phyloP scores from a whole-genome alignment of 2,113 vertebrate species.

The Pelecanoides urinatrix region DNA sequence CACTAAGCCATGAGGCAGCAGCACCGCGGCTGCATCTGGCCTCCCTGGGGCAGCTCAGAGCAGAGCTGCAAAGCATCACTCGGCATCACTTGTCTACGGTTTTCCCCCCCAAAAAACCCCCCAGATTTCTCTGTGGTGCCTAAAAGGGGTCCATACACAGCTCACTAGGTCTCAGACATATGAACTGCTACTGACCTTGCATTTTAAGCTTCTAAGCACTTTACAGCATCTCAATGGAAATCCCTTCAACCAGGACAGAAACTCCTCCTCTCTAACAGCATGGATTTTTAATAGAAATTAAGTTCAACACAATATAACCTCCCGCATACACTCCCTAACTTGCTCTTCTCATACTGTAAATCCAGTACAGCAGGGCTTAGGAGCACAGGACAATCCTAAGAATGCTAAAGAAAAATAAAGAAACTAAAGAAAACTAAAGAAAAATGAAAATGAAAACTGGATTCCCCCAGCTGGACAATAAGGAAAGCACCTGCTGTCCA shows the following conservation, averaged over 20 bases:
- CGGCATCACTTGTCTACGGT: fast-evolving
- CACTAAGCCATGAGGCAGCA: neutral
- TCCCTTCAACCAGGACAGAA: neutral
- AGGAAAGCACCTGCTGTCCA: neutral
- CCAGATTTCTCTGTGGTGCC: neutral
- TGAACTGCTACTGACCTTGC: neutral
- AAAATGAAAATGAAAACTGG: neutral
- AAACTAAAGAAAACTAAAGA: neutral
- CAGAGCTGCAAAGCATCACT: neutral
- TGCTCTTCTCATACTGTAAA: neutral
- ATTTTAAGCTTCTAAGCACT: neutral
- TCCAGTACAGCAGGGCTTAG: neutral
- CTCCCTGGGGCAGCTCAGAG: neutral
- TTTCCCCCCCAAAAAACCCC: fast-evolving
- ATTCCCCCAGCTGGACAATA: neutral
- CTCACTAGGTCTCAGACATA: neutral
- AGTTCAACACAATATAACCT: neutral
- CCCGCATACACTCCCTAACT: fast-evolving
- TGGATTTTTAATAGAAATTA: neutral
- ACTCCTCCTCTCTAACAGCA: neutral
- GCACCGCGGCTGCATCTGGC: fast-evolving
- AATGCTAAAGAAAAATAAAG: neutral
- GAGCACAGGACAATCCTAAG: neutral
- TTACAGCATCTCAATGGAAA: neutral
- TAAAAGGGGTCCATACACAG: neutral